phyloP scores from a whole-genome alignment of 2,797 vertebrate genomes.

The Diglossa cyanea region DNA sequence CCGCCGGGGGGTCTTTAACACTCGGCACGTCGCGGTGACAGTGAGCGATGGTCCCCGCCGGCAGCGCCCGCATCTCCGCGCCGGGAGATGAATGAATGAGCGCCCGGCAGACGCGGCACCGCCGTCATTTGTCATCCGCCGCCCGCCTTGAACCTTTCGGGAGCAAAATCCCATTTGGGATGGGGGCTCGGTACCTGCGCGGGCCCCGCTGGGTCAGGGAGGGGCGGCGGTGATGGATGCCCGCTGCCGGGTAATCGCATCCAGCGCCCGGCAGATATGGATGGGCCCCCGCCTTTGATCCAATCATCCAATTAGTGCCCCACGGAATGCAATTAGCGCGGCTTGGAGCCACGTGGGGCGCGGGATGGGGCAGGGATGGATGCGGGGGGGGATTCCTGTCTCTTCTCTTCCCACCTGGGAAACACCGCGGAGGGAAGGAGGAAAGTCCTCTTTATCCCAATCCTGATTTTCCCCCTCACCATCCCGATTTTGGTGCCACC shows the following conservation, averaged over 20 bases:
- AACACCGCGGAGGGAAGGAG: background rate
- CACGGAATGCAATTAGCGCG: constrained; percentile 65
- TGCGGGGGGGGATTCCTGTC: background rate
- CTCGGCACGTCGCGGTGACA: background rate
- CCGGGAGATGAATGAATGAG: constrained; percentile 39
- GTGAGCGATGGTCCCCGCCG: constrained; percentile 38
- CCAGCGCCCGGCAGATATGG: constrained; percentile 47
- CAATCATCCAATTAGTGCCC: constrained; percentile 72
- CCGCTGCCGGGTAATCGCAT: constrained; percentile 60
- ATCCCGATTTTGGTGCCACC: background rate
- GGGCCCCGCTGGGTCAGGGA: constrained; percentile 13
- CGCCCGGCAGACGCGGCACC: background rate
- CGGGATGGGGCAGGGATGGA: background rate
- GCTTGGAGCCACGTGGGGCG: constrained; percentile 33
- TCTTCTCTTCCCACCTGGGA: background rate
- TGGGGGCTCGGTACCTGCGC: background rate
- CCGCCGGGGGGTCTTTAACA: constrained; percentile 36
- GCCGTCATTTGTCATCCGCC: constrained; percentile 7
- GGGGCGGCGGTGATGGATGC: constrained; percentile 68
- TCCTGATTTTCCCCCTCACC: accelerated
- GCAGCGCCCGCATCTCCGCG: background rate
- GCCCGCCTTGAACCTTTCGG: background rate
- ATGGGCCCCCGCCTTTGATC: constrained; percentile 65
- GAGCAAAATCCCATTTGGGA: constrained; percentile 25
- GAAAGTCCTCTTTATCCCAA: accelerated